Conservation (phyloP, 2,888 invertebrate species). For the Brassicogethes aeneus region DNA sequence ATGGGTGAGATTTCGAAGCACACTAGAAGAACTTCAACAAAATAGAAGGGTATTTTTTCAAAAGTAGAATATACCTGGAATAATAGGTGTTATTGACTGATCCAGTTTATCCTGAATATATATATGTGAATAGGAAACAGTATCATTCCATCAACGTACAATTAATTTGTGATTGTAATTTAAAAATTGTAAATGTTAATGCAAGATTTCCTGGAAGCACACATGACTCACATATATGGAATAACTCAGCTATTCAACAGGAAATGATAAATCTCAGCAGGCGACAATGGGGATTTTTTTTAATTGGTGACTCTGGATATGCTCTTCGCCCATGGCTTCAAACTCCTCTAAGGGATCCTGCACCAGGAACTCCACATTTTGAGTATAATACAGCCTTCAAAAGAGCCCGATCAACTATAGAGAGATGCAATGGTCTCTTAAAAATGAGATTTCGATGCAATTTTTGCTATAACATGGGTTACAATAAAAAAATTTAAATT, state of each 20-base stretch:
- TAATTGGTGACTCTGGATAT: not conserved
- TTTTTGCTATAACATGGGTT: no score
- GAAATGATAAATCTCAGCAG: not conserved
- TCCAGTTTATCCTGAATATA: no score
- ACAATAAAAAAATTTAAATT: no score
- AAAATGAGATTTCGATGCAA: conserved; percentile 6
- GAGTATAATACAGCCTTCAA: conserved; percentile 3
- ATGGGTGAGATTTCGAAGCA: no score
- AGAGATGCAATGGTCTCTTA: conserved; percentile 4
- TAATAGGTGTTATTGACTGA: no score
- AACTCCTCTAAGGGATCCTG: not conserved
- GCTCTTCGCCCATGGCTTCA: not conserved
- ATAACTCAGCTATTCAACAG: not conserved
- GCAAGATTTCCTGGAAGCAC: not conserved
- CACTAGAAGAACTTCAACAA: no score
- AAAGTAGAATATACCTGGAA: no score
- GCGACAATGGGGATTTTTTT: not conserved
- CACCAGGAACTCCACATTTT: conserved; percentile 1
- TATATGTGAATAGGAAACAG: not conserved
- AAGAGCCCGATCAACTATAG: conserved; percentile 3
- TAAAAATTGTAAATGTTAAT: not conserved
- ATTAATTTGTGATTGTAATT: not conserved
- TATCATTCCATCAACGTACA: not conserved
- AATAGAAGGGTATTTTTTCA: no score
- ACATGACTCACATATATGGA: not conserved